Base-by-base conservation (phyloP, 2,797 vertebrate species). In the Rhinoraja longicauda region DNA sequence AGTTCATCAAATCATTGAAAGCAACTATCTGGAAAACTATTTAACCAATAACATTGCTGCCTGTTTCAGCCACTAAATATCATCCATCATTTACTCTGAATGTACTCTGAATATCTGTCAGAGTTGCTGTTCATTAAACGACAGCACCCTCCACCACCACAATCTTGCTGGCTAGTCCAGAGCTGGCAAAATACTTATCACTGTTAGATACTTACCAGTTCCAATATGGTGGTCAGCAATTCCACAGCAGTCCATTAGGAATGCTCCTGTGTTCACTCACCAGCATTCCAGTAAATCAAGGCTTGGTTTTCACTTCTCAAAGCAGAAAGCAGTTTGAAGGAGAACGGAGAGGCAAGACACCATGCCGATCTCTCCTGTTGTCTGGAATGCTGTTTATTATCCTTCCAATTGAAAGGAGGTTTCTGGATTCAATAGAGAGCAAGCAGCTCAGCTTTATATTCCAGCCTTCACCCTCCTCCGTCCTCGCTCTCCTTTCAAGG, bases 161-260 rank as follows among this genome's bases (percentile, higher is more conserved):
- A 64, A 67, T 88, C 59, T 64, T 64, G 62, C 84, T 88, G 29
- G 32, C 15, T 64, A 86, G 82, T 59, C 88, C 84, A 88, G 57
- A 88, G n/a, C 62, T n/a, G 17, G 1, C 59, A 64, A 88, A 32
- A 67, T 36, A 64, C 84, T 32, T n/a, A 59, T 86, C 29, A 32
- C 17, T 62, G 59, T 86, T 86, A 88, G n/a, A 64, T 32, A 64
- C 84, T 64, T 88, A 88, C 84, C 84, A 88, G 64, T 88, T 88
- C 84, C 84, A 88, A 88, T n/a, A 88, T 88, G 84, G 84, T 88
- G 84, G n/a, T 88, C 84, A 88, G 84, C n/a, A 64, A 88, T 88
- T 32, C 84, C 59, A 88, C 84, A 88, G 59, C 84, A 88, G 59
- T 88, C 84, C 84, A 88, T 88, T 17, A 64, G 84, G 59, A 88